Base-by-base conservation (phyloP, 2,113 vertebrate genomes). In the Symphodus melops region DNA sequence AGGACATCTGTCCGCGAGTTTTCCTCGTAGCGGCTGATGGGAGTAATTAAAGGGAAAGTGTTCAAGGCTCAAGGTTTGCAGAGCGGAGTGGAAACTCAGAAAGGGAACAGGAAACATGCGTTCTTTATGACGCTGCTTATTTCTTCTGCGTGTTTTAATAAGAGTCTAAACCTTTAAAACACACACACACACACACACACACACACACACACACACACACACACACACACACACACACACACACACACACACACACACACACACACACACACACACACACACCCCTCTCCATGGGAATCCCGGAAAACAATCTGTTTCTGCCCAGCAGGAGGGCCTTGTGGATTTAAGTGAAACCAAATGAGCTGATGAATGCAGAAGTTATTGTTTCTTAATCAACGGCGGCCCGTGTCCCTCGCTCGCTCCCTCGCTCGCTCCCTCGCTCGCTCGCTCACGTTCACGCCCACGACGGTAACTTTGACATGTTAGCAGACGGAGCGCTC, bases 41-140 rank as follows among this genome's bases (percentile, higher is more conserved):
- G 93, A 96, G 94, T 90, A 89, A 90, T 95, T 59, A 80, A 88
- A 90, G 79, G 85, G 77, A 76, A 74, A 72, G 85, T 78, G 64
- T 92, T 91, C 89, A 91, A 91, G 83, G 72, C 75, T 82, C 48
- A 23, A 63, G 80, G 86, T 88, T 82, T 83, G 70, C 72, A 37
- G 60, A 79, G 74, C 44, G 73, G 66, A 83, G 77, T 70, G 82
- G 85, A 90, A 88, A 86, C 86, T 81, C 71, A 75, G 82, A 65
- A 71, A 62, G 49, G 59, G 52, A 48, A 48, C 42, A 54, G 69
- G 77, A 83, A 81, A 68, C 81, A 72, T 64, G 71, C 59, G 16
- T 20, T 33, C 23, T 81, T 81, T 68, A 72, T 39, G 14, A n/a
- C n/a, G 73, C 64, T 9, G 14, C 25, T 23, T 57, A 12, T 49